Conservation (phyloP, 2,113 vertebrate genomes). For the Camelus dromedarius region DNA sequence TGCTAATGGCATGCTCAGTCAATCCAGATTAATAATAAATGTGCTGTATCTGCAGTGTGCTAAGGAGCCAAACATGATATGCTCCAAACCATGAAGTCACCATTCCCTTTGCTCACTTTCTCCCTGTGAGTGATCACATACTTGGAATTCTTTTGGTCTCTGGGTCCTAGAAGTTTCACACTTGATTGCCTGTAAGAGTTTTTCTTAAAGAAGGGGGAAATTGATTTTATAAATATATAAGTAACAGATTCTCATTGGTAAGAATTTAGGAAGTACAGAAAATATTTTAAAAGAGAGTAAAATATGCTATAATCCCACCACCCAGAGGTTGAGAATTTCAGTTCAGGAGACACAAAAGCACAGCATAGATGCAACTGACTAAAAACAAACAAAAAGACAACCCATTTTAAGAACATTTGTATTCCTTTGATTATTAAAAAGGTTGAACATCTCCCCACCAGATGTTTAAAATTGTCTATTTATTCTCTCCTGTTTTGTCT, state of each 20-base stretch:
- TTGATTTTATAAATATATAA: background rate
- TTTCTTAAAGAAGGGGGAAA: background rate
- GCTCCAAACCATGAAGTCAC: background rate
- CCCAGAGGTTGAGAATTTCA: background rate
- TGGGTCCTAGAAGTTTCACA: background rate
- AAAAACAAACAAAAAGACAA: background rate
- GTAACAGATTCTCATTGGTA: background rate
- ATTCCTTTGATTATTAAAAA: background rate
- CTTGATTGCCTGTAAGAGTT: background rate
- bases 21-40: background rate
- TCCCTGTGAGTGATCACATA: background rate
- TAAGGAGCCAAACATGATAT: background rate
- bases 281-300: background rate
- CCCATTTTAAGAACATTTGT: background rate
- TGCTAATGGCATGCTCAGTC: background rate
- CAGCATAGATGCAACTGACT: background rate
- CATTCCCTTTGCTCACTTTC: background rate
- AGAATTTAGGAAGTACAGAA: background rate
- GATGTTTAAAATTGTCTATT: background rate
- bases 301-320: background rate
- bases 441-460: fast-evolving
- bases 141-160: background rate
- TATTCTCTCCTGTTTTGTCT: background rate
- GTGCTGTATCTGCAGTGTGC: background rate
- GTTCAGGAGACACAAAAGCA: background rate